These are phyloP conservation scores for Cordylochernes scorpioides DNA, from an alignment of 2,888 invertebrate species.

Conservation along the genomic window DNA sequence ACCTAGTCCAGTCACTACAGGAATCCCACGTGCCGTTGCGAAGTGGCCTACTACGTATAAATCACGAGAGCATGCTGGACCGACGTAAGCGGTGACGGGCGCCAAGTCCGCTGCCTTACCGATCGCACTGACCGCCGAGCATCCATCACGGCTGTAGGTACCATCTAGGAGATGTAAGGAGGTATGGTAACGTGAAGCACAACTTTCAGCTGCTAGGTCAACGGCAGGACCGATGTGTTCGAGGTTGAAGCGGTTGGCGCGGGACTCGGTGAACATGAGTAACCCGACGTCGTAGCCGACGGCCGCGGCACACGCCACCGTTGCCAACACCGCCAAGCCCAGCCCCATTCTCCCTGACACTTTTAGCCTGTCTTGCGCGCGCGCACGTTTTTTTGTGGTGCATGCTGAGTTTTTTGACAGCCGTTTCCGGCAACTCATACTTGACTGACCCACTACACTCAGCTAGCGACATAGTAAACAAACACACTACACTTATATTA, in stretches of 20 bases:
- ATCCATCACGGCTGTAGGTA: slow-evolving; percentile 10
- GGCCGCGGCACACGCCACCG: background rate
- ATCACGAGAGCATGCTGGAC: slow-evolving; percentile 16
- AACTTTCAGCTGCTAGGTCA: slow-evolving; percentile 12
- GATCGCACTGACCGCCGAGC: slow-evolving; percentile 12
- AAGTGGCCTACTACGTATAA: slow-evolving; percentile 13
- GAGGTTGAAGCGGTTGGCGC: slow-evolving; percentile 11
- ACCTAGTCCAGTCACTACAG: slow-evolving; percentile 14
- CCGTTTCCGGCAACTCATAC: too few species aligned
- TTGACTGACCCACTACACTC: too few species aligned
- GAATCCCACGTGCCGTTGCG: slow-evolving; percentile 13
- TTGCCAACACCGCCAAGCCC: too few species aligned
- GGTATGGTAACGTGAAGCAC: slow-evolving; percentile 4
- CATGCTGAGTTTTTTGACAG: too few species aligned
- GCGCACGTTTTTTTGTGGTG: too few species aligned
- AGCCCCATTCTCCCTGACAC: too few species aligned
- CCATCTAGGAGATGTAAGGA: slow-evolving; percentile 6
- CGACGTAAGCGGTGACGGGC: slow-evolving; percentile 11
- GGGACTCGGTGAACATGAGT: slow-evolving; percentile 11
- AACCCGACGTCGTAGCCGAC: slow-evolving; percentile 10
- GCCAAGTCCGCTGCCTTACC: slow-evolving; percentile 12
- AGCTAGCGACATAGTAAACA: too few species aligned
- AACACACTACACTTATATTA: too few species aligned
- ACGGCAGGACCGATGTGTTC: slow-evolving; percentile 14
- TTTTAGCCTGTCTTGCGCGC: too few species aligned